These are phyloP conservation scores for Rugalucina vietnamica DNA, from an alignment of 2,888 invertebrate species.

Conservation along the genomic window DNA sequence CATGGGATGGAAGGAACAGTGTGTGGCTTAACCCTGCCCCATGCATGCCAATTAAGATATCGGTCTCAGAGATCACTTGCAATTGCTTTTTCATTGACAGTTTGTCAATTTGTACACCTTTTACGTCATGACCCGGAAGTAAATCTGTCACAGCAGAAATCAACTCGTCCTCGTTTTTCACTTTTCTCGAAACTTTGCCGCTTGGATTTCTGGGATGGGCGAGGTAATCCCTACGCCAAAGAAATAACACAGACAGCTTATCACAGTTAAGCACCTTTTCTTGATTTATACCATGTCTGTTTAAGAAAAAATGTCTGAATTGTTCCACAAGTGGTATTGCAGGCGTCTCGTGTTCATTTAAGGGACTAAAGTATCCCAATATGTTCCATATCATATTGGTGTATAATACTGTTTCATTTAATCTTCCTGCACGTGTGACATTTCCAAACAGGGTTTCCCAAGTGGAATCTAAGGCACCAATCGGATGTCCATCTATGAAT, in stretches of 20 bases:
- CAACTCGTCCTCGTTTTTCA: conserved; percentile 81
- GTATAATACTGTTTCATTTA: conserved; percentile 65
- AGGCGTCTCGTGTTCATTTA: conserved; percentile 70
- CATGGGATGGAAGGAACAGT: conserved; percentile 79
- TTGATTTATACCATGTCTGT: conserved; percentile 56
- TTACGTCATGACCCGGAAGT: conserved; percentile 66
- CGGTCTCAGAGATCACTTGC: conserved; percentile 70
- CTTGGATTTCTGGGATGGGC: conserved; percentile 82
- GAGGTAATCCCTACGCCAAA: conserved; percentile 82
- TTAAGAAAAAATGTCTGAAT: conserved; percentile 79
- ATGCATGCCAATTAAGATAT: conserved; percentile 83
- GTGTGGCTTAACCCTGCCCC: conserved; percentile 82
- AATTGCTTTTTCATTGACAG: conserved; percentile 78
- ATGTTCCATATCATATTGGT: conserved; percentile 76
- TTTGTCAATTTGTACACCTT: conserved; percentile 77
- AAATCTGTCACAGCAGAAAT: conserved; percentile 57
- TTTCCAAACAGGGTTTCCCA: conserved; percentile 80
- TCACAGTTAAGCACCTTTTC: conserved; percentile 70
- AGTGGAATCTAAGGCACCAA: conserved; percentile 75
- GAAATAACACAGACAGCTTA: conserved; percentile 74
- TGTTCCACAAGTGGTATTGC: conserved; percentile 76
- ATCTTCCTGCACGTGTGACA: conserved; percentile 67
- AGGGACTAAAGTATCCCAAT: conserved; percentile 79
- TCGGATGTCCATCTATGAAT: conserved; percentile 81
- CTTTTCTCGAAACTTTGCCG: conserved; percentile 80